A percentile compares a stretch with the other conserved stretches of the same genome.
These are phyloP conservation scores for Napeogenes inachia DNA, from an alignment of 2,888 invertebrate genomes.

Conservation along the genomic window DNA sequence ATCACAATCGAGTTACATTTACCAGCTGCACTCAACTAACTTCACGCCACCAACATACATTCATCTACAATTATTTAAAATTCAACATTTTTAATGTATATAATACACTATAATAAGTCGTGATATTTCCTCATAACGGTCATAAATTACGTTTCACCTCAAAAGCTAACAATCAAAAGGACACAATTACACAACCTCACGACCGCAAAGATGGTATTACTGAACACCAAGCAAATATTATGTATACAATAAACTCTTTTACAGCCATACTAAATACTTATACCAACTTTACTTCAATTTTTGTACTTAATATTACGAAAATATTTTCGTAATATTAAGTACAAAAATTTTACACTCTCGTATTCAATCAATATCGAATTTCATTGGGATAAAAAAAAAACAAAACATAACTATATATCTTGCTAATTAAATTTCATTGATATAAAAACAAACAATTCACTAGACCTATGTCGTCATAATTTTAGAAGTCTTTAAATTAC, in stretches of 20 bases:
- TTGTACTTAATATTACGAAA: background rate
- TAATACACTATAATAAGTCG: background rate
- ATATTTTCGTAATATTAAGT: no score
- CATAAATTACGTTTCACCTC: slow-evolving; percentile 9
- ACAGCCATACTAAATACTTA: background rate
- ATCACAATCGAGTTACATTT: no score
- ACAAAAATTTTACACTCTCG: no score
- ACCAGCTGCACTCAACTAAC: no score
- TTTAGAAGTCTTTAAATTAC: no score
- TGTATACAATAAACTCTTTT: background rate
- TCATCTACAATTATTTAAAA: background rate
- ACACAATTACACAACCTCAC: slow-evolving; percentile 9
- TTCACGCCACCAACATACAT: no score
- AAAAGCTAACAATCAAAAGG: slow-evolving; percentile 10
- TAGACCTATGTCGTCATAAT: no score
- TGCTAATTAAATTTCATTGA: no score
- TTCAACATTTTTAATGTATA: background rate
- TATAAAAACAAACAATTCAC: no score
- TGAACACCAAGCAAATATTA: background rate
- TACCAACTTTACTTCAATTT: background rate
- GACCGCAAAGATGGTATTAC: slow-evolving; percentile 3
- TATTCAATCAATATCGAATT: no score
- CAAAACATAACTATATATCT: no score
- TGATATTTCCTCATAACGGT: slow-evolving; percentile 9
- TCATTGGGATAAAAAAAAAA: no score